Evolutionary conservation across 2,113 vertebrate genomes (phyloP), one percentile per base, ranked within the genome.

Genomic region (Leucoraja erinaceus): DNA sequence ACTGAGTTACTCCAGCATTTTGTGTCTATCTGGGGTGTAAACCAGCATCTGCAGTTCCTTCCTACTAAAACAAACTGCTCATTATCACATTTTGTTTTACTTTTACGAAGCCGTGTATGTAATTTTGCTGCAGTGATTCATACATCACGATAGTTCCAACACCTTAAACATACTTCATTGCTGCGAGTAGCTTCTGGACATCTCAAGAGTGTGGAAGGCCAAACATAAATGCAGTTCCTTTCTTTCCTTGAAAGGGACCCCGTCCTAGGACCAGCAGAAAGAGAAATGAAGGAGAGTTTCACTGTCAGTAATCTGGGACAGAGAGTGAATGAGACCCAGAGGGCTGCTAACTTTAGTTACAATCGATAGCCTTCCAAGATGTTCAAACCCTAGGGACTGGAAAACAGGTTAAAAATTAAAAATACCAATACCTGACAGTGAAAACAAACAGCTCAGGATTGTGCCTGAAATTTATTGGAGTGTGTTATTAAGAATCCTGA

Each of bases 221-320:
- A 4, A 14, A 31, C 14, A 16, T 63, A 86, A 63, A 63, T 18
- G 28, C 59, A 88, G 61, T 14, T 61, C 14, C 70, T 72, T 22
- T 5, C n/a, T 59, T 88, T 33, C 59, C 25, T 59, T 83, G 56
- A 83, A 18, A 54, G 9, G 22, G 61, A 88, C 28, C 70, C 18
- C 28, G n/a, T 7, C 59, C 59, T 31, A 63, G 5, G n/a, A 16
- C 16, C 12, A 8, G 25, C 56, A 61, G n/a, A 83, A 88, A 56
- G 83, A 16, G 83, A 86, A n/a, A 63, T 63, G 56, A 59, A 61
- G 25, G 56, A 86, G 25, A 86, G 25, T 88, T 88, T 63, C 59
- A 88, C 59, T 8, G 5, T 88, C 59, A 18, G 83, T 7, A 88
- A 88, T 88, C 83, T 88, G 83, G 83, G 28, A n/a, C 83, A 88